Evolutionary conservation across 2,888 invertebrate genomes (phyloP), one percentile per base, ranked within the genome.

Genomic region (Galerucella nymphaeae): DNA sequence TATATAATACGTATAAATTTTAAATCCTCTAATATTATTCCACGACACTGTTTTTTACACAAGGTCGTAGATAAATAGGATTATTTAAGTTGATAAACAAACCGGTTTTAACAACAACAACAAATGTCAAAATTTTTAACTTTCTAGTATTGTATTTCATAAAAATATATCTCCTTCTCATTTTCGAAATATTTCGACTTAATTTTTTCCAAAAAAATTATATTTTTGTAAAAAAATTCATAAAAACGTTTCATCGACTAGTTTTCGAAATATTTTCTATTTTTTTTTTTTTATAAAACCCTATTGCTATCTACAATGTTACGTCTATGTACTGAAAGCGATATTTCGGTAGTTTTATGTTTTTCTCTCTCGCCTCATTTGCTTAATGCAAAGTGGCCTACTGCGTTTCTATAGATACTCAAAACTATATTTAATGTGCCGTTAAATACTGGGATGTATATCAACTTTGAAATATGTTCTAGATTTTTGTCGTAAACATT

Each of bases 341-440:
- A 62, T 62, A 42, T 42, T 62, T 62, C 41, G 42, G 80, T 80
- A 81, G 82, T 85, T 85, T 84, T 84, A 83, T 82, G 82, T 80
- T 78, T 78, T 81, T 81, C 80, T 82, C 82, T 83, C 81, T 80
- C 84, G 85, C 83, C 80, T 84, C 85, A 85, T 85, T 85, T 85
- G 85, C 84, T 83, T 85, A 85, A 85, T 85, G 85, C 81, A 84
- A 84, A 84, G 83, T 83, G 83, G 84, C 84, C 84, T 82, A 82
- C 82, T 83, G 81, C 77, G 79, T 80, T 79, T 78, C 82, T 82
- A 82, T 81, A 83, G 83, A 83, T 83, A 83, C 83, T 83, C 83
- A 83, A 83, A 84, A 83, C 84, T 84, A 85, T 83, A 85, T 82
- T 85, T 86, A 85, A 86, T 85, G 85, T 85, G 82, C 83, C 85